These are phyloP conservation scores for Sialis lutaria DNA, from an alignment of 2,888 invertebrate genomes.

Conservation along the genomic window DNA sequence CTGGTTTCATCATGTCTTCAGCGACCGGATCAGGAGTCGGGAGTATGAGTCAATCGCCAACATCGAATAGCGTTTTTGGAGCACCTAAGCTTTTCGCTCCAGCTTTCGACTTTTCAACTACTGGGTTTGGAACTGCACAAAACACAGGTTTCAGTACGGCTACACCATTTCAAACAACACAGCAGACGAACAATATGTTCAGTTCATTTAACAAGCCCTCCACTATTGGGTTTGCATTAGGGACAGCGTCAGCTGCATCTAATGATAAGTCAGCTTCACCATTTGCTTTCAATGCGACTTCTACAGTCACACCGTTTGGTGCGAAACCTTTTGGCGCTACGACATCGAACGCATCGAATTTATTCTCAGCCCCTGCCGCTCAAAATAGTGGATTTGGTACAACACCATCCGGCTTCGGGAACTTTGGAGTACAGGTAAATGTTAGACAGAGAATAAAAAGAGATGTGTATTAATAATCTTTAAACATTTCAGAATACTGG, in stretches of 20 bases:
- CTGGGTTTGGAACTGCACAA: too few relatives aligned
- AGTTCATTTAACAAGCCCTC: constrained; percentile 25
- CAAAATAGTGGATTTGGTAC: not conserved
- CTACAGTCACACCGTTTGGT: constrained; percentile 24
- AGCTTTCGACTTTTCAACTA: too few relatives aligned
- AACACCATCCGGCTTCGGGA: constrained; percentile 17
- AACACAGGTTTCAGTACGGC: too few relatives aligned
- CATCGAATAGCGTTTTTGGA: constrained; percentile 20
- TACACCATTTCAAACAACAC: constrained; percentile 17
- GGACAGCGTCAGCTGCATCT: too few relatives aligned
- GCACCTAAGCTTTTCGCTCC: constrained; percentile 21
- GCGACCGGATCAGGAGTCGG: constrained; percentile 27
- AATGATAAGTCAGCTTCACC: too few relatives aligned
- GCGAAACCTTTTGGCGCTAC: constrained; percentile 32
- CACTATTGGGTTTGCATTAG: constrained; percentile 34
- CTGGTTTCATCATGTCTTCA: constrained; percentile 26
- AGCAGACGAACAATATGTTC: constrained; percentile 20
- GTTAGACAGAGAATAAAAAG: not conserved
- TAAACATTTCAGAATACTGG: too few relatives aligned
- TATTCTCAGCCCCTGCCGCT: constrained; percentile 1
- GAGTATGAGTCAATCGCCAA: constrained; percentile 24
- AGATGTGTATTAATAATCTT: too few relatives aligned
- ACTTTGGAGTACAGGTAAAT: constrained; percentile 12
- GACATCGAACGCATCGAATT: constrained; percentile 11
- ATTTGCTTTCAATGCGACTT: too few relatives aligned